Percentiles rank a stretch among this genome's conserved stretches.
phyloP scores from a whole-genome alignment of 2,797 vertebrate genomes.

The Hybognathus amarus region DNA sequence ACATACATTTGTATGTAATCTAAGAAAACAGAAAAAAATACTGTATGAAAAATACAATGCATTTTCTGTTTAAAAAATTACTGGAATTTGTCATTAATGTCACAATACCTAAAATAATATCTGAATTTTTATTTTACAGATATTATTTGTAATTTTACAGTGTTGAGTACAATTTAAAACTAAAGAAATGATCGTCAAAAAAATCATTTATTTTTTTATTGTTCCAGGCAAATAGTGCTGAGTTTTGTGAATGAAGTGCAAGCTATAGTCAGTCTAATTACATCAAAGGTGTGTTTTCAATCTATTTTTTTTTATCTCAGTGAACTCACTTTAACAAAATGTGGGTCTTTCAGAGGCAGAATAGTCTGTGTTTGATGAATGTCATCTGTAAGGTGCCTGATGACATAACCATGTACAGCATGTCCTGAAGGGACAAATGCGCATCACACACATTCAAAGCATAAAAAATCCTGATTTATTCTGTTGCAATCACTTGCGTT shows the following conservation, averaged over 20 bases:
- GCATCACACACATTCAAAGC: background rate
- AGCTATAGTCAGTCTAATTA: background rate
- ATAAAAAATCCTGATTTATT: slow-evolving; percentile 8
- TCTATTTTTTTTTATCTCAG: no score
- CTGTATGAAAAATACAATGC: no score
- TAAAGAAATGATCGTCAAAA: no score
- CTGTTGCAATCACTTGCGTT: background rate
- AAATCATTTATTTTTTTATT: background rate
- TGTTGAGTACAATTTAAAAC: no score
- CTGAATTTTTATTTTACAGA: no score
- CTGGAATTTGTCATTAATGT: no score
- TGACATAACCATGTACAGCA: background rate
- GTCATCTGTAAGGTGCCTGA: background rate
- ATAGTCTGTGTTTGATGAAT: background rate
- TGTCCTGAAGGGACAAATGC: slow-evolving; percentile 11
- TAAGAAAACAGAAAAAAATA: no score
- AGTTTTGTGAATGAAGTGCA: background rate
- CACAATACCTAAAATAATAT: no score
- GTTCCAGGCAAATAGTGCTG: background rate
- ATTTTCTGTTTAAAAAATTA: no score
- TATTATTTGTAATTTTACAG: no score
- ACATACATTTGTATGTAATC: no score
- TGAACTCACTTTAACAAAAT: background rate
- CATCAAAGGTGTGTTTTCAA: no score
- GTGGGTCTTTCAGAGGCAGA: background rate